These are phyloP conservation scores for Mycogona germanica DNA, from an alignment of 2,888 invertebrate genomes.

Conservation along the genomic window DNA sequence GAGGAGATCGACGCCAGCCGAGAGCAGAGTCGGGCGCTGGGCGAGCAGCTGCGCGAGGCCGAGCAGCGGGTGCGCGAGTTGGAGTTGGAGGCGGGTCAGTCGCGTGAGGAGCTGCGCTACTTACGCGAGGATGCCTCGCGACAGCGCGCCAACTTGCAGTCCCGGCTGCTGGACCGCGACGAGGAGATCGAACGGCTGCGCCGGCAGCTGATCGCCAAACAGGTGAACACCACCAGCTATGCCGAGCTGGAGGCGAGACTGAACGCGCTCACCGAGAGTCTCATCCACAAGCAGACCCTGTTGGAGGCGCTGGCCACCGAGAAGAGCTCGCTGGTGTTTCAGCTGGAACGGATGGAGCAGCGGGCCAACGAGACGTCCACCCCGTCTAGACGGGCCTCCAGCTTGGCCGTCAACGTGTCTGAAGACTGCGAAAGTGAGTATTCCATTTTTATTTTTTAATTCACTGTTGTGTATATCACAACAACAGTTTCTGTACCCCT, in stretches of 20 bases:
- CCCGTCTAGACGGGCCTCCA: not conserved
- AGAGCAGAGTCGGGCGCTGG: constrained; percentile 37
- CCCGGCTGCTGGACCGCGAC: constrained; percentile 43
- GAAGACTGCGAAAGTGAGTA: constrained; percentile 13
- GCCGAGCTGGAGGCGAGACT: constrained; percentile 40
- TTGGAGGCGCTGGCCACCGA: constrained; percentile 73
- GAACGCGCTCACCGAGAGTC: constrained; percentile 55
- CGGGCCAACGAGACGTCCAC: constrained; percentile 8
- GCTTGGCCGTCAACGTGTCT: constrained; percentile 16
- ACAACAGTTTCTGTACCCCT: too few relatives aligned
- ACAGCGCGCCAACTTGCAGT: constrained; percentile 39
- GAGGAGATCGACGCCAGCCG: constrained; percentile 35
- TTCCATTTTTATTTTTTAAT: not conserved
- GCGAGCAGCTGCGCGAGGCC: constrained; percentile 39
- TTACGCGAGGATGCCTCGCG: constrained; percentile 42
- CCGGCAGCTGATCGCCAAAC: constrained; percentile 29
- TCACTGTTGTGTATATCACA: too few relatives aligned
- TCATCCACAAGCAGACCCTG: constrained; percentile 72
- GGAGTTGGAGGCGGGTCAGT: constrained; percentile 37
- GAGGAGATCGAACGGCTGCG: constrained; percentile 44
- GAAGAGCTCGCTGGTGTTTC: constrained; percentile 68
- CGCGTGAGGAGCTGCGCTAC: constrained; percentile 42
- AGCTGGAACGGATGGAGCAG: constrained; percentile 67
- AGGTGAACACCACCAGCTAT: constrained; percentile 23
- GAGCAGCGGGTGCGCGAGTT: constrained; percentile 32